These are phyloP conservation scores for Candoia aspera DNA, from an alignment of 2,113 vertebrate genomes.

Conservation along the genomic window DNA sequence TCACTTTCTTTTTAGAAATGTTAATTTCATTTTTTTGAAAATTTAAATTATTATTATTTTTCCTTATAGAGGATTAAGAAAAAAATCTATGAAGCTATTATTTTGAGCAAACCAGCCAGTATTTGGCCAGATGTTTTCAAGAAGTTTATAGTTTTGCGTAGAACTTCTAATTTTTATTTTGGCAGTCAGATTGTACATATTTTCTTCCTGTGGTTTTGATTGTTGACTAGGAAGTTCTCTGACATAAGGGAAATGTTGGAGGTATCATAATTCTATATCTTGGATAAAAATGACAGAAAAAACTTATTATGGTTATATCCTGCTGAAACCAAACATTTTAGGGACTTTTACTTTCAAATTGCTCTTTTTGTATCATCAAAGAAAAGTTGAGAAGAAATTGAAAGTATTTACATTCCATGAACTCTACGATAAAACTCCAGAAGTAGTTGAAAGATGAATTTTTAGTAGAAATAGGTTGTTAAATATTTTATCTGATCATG, in stretches of 20 bases:
- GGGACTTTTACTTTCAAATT: constrained; percentile 11
- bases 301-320: not conserved
- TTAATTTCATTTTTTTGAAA: not conserved
- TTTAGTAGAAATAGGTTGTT: constrained; percentile 14
- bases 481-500: constrained; percentile 21
- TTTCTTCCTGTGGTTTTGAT: constrained; percentile 6
- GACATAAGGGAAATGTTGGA: not conserved
- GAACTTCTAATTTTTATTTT: not conserved
- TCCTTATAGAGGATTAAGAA: not conserved
- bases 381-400: constrained; percentile 14
- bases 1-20: not conserved
- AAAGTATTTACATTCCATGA: constrained; percentile 28
- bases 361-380: constrained; percentile 11
- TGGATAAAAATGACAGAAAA: constrained; percentile 5
- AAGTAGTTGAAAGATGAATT: not conserved
- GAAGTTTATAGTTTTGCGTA: not conserved
- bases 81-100: not conserved
- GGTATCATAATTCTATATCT: not conserved
- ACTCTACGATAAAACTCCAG: constrained; percentile 1
- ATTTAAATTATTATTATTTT: not conserved
- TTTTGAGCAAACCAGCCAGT: not conserved
- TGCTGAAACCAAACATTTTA: constrained; percentile 14
- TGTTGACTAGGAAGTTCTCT: not conserved
- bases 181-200: not conserved
- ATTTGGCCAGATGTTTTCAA: not conserved